phyloP scores from a whole-genome alignment of 2,888 invertebrate species.

The Sturmia bella region DNA sequence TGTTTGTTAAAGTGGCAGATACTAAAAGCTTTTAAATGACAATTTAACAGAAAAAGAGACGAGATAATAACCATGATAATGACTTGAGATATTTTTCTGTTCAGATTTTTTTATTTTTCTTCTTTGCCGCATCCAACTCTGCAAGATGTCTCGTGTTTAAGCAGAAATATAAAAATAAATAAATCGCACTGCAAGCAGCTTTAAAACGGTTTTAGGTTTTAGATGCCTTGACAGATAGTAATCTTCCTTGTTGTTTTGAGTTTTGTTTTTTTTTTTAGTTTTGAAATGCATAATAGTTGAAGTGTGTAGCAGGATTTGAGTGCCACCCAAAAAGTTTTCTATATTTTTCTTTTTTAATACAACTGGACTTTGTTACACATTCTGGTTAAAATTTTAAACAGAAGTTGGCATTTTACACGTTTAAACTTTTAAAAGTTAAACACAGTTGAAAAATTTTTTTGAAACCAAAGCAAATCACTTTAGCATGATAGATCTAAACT shows the following conservation, averaged over 20 bases:
- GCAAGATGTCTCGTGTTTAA: conserved; percentile 21
- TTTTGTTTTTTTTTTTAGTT: neutral
- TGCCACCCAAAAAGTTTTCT: conserved; percentile 36
- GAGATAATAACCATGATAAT: conserved; percentile 46
- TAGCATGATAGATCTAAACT: no score
- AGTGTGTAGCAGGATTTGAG: conserved; percentile 33
- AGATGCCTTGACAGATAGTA: conserved; percentile 34
- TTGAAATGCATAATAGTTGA: neutral
- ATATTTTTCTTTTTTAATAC: neutral
- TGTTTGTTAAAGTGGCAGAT: neutral
- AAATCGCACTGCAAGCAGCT: conserved; percentile 18
- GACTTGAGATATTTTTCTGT: conserved; percentile 35
- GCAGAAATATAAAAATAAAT: neutral
- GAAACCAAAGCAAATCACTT: no score
- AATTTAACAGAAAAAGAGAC: neutral
- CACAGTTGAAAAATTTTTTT: no score
- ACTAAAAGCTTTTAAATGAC: conserved; percentile 16
- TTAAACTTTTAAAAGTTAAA: no score
- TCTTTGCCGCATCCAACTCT: conserved; percentile 18
- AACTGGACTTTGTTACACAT: neutral
- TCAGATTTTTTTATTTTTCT: neutral
- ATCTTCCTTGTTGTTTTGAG: neutral
- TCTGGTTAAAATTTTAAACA: no score
- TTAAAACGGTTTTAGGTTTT: conserved; percentile 19
- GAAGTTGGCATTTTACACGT: no score